Evolutionary conservation across 1,140 invertebrate genomes (phyloP).

Genomic region (Prorops nasuta): DNA sequence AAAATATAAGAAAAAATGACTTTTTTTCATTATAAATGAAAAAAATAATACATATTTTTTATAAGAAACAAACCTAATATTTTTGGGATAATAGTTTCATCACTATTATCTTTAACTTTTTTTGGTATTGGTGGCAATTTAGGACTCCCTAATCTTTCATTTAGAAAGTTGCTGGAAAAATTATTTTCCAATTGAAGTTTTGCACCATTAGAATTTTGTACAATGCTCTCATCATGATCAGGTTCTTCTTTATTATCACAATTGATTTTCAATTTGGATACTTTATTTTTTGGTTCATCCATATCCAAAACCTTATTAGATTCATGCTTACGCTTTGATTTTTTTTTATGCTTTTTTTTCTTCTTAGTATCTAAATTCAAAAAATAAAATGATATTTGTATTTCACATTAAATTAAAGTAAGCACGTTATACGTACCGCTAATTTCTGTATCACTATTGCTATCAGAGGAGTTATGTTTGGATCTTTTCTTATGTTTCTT

Average conservation of each 20-base stretch:
- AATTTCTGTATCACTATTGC: conserved; percentile 50
- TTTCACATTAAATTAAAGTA: neutral
- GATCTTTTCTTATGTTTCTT: conserved; percentile 59
- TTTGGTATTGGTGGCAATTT: conserved; percentile 37
- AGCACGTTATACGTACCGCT: conserved; percentile 27
- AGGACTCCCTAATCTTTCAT: conserved; percentile 19
- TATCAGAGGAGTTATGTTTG: conserved; percentile 54
- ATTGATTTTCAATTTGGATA: conserved; percentile 15
- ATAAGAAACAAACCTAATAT: conserved; percentile 46
- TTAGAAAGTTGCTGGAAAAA: neutral
- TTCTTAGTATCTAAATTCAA: conserved; percentile 46
- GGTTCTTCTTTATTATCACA: conserved; percentile 18
- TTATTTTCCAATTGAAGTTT: no score
- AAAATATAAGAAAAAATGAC: conserved; percentile 16
- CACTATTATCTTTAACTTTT: conserved; percentile 35
- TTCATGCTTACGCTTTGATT: conserved; percentile 53
- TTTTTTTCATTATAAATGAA: conserved; percentile 9
- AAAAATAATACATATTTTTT: conserved; percentile 12
- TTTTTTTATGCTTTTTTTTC: conserved; percentile 61
- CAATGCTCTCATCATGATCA: conserved; percentile 19
- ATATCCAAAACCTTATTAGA: conserved; percentile 42
- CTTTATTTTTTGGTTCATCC: conserved; percentile 34
- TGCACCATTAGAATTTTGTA: no score
- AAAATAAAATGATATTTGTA: conserved; percentile 5
- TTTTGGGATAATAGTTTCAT: conserved; percentile 48